Base-by-base conservation (phyloP, 37 sponge, comb jelly and placozoan genomes). In the Halichondria panicea region DNA sequence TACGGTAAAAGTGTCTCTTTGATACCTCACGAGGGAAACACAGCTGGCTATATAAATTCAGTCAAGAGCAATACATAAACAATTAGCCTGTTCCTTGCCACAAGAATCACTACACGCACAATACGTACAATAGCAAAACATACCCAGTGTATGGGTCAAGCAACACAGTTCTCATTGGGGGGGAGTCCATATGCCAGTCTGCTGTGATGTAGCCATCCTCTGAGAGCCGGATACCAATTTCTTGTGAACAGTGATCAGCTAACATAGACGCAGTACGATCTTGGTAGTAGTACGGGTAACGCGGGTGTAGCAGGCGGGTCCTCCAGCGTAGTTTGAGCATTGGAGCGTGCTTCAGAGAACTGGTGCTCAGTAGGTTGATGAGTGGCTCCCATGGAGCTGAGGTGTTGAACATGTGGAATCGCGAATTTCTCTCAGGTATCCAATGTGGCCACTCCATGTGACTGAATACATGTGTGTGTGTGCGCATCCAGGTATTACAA, bases 61-160 rank as follows among this genome's bases (percentile, higher is more conserved):
- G n/a, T n/a, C n/a, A n/a, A n/a, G n/a, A n/a, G n/a, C n/a, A n/a
- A n/a, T n/a, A n/a, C n/a, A n/a, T n/a, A n/a, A 48, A 48, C 13
- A 9, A 48, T 48, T 9, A 18, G 9, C 13, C 50, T 48, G 13
- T 48, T 48, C 50, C 50, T 13, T 18, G 13, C 13, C 50, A 48
- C 50, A 48, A 48, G 15, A 48, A 48, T 18, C 15, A 15, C 15
- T 11, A 48, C 52, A 18, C 15, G 13, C 11, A 48, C 15, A 15
- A 48, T 18, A 48, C 15, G 27, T 15, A 11, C 11, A 48, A 15
- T 9, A 61, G 32, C 19, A 19, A 61, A 61, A 28, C 63, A 61
- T 4, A 81, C 81, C 81, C 81, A 46, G 63, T 72, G 72, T 81
- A 81, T 25, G 81, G 81, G 41, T 81, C 72, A 32, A 81, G 24